These are phyloP conservation scores for Hylaeus anthracinus DNA, from an alignment of 1,140 invertebrate genomes.

Conservation along the genomic window DNA sequence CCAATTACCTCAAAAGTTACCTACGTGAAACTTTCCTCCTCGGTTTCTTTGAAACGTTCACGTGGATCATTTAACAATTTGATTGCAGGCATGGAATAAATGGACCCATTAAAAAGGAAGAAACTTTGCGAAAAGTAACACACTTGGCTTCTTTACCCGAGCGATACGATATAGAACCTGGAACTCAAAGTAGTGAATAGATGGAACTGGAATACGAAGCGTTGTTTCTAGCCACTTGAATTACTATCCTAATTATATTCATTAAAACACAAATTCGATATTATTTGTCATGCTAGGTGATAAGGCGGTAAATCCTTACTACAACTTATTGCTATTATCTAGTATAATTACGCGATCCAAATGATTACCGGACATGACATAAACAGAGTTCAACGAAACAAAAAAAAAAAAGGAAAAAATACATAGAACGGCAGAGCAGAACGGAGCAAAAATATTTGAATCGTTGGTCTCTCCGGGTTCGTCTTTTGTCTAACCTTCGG, in stretches of 20 bases:
- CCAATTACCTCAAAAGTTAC: too few relatives aligned
- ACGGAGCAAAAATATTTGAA: conserved; percentile 2
- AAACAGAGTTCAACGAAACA: background rate
- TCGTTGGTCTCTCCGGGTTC: conserved; percentile 6
- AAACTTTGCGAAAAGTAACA: conserved; percentile 41
- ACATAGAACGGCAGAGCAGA: background rate
- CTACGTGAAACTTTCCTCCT: too few relatives aligned
- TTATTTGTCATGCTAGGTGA: conserved; percentile 79
- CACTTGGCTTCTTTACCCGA: conserved; percentile 51
- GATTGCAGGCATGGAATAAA: conserved; percentile 76
- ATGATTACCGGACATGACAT: conserved; percentile 31
- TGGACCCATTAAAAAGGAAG: conserved; percentile 72
- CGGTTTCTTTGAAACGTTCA: background rate
- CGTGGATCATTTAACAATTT: conserved; percentile 30
- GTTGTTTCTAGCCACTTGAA: conserved; percentile 74
- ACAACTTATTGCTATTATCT: conserved; percentile 77
- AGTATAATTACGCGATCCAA: conserved; percentile 75
- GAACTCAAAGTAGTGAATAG: conserved; percentile 71
- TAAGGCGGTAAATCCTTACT: conserved; percentile 78
- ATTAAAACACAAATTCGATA: conserved; percentile 72
- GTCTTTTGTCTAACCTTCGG: background rate
- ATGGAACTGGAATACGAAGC: conserved; percentile 68
- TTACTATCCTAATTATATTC: conserved; percentile 75
- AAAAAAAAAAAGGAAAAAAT: background rate
- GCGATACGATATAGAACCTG: conserved; percentile 65